These are phyloP conservation scores for Nomada lathburiana DNA, from an alignment of 2,888 invertebrate genomes.

Conservation along the genomic window DNA sequence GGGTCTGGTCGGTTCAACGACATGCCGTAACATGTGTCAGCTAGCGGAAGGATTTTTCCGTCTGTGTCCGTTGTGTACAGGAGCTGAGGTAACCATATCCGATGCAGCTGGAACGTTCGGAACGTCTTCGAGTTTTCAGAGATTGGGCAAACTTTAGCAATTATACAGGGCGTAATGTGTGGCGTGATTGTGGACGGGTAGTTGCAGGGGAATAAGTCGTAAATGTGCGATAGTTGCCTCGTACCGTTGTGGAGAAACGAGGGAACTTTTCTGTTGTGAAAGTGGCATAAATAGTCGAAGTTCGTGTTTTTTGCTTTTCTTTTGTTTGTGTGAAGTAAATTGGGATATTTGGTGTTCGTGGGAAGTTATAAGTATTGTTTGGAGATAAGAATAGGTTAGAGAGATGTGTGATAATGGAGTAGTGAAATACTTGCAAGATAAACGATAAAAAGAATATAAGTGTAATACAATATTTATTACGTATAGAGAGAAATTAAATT, in stretches of 20 bases:
- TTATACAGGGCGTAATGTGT: neutral
- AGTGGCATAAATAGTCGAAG: neutral
- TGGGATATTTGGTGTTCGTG: too few species aligned
- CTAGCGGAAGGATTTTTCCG: neutral
- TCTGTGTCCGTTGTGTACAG: neutral
- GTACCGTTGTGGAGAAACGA: neutral
- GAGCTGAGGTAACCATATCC: too few species aligned
- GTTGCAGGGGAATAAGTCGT: neutral
- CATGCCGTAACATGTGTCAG: too few species aligned
- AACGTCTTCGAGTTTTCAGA: neutral
- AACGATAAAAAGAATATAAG: too few species aligned
- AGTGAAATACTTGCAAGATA: too few species aligned
- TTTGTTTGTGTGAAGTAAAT: neutral
- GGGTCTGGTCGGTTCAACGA: neutral
- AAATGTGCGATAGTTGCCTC: neutral
- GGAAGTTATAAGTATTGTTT: neutral
- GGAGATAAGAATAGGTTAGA: neutral
- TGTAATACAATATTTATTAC: too few species aligned
- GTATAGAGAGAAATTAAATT: neutral
- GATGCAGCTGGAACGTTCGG: too few species aligned
- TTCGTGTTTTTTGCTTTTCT: neutral
- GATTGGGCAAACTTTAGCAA: neutral
- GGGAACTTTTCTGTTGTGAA: neutral
- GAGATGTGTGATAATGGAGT: too few species aligned
- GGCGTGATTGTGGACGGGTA: neutral